Base-by-base conservation (phyloP, 2,797 vertebrate species). In the Pelobates cultripes region DNA sequence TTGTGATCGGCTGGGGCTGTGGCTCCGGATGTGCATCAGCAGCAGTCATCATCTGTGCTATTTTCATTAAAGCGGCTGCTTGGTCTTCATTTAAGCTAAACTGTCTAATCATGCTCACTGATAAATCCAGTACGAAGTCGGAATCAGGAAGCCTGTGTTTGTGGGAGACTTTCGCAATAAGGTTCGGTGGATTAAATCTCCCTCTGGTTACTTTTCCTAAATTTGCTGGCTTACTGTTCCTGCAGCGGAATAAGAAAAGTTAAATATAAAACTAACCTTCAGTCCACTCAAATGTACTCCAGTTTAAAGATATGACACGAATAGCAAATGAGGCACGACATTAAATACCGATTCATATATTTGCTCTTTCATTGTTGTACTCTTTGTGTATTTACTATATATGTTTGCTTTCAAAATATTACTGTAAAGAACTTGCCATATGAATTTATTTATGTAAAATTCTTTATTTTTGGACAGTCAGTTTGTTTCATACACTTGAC, bases 31-130 rank as follows among this genome's bases (percentile, higher is more conserved):
- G 41, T 0, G 0, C 57, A 17, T 84, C 10, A 45, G 53, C 82
- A 2, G 41, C 4, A 0, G 85, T 82, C 86, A 94, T 91, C 94
- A 94, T 94, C n/a, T 66, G 77, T 28, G 92, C 93, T 57, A 94
- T 85, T 7, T 78, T 87, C 42, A 87, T 41, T 51, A 94, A 85
- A 0, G 92, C 89, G 0, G 81, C 4, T 0, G 91, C 90, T 84
- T 94, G 94, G 78, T 93, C 93, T 0, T 82, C 44, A 77, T 95
- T 94, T 84, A 95, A 42, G 0, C 80, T 86, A 85, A 93, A 90
- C 0, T 2, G 83, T 3, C 87, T 74, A 77, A 92, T 89, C 78
- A 93, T 88, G 70, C 90, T 87, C 3, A 66, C 7, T 9, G 91
- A 91, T 70, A 93, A 75, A 44, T 17, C 85, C 81, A 90, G 1